phyloP scores from a whole-genome alignment of 2,113 vertebrate species.

The Hemichromis elongatus region DNA sequence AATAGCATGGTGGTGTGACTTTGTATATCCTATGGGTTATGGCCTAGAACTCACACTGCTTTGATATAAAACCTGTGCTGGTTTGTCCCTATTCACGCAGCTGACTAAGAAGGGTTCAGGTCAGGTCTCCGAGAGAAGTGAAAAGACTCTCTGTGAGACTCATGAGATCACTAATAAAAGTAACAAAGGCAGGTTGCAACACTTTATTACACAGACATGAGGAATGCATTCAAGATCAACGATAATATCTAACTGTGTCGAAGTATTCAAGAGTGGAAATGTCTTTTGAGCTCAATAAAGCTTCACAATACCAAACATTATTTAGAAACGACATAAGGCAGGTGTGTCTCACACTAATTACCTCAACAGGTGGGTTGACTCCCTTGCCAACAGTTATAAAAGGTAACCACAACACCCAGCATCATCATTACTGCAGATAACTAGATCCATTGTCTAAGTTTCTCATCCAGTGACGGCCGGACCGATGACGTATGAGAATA shows the following conservation, averaged over 20 bases:
- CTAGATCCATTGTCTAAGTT: slow-evolving; percentile 44
- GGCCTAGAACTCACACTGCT: not conserved
- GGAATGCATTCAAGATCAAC: slow-evolving; percentile 30
- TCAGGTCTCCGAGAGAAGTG: not conserved
- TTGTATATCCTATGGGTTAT: not conserved
- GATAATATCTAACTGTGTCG: slow-evolving; percentile 4
- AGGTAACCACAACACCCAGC: slow-evolving; percentile 26
- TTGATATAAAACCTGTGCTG: not conserved
- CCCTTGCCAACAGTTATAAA: slow-evolving; percentile 25
- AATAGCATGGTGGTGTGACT: not conserved
- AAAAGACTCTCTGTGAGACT: not conserved
- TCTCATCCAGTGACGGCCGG: slow-evolving; percentile 9
- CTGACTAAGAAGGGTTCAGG: not conserved
- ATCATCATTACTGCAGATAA: slow-evolving; percentile 24
- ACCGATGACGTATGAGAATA: slow-evolving; percentile 1
- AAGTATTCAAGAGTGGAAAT: not conserved
- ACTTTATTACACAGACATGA: slow-evolving; percentile 13
- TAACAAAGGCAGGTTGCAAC: slow-evolving; percentile 21
- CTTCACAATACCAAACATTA: slow-evolving; percentile 19
- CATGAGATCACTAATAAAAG: slow-evolving; percentile 6
- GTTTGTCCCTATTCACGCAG: not conserved
- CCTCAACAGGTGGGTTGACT: slow-evolving; percentile 26
- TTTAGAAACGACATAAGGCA: slow-evolving; percentile 17
- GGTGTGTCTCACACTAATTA: slow-evolving; percentile 19
- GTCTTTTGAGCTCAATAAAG: not conserved